Evolutionary conservation across 2,797 vertebrate species (phyloP).

Genomic region (Pristis pectinata): DNA sequence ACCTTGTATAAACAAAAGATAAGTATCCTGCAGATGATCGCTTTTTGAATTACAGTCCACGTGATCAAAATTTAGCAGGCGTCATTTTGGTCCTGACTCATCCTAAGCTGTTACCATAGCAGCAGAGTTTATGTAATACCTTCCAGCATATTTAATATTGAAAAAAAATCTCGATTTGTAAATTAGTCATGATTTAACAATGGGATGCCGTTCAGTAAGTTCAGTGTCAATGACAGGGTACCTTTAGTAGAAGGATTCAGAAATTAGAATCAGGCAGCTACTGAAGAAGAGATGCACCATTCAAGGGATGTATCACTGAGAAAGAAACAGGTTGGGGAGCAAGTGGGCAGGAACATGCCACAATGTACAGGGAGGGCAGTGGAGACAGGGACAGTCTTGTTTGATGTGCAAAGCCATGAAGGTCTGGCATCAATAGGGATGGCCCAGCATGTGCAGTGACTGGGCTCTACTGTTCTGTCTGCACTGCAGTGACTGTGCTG

Average conservation of each 20-base stretch:
- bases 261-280: background rate
- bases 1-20: background rate
- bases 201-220: background rate
- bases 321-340: background rate
- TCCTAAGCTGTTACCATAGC: background rate
- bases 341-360: background rate
- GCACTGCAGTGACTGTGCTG: no score
- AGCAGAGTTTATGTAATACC: conserved; percentile 9
- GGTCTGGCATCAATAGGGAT: no score
- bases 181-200: conserved; percentile 27
- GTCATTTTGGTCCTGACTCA: background rate
- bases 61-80: background rate
- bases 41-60: background rate
- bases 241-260: background rate
- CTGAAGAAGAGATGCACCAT: background rate
- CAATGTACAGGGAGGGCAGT: background rate
- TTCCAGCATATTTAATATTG: background rate
- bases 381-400: background rate
- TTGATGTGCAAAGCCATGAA: no score
- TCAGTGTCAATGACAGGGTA: background rate
- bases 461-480: no score
- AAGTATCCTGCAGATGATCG: background rate
- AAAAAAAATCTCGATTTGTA: background rate
- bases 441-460: no score
- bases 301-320: background rate